Percentiles rank a stretch among this genome's conserved stretches.
These are phyloP conservation scores for Thunnus albacares DNA, from an alignment of 2,797 vertebrate species.

Conservation along the genomic window DNA sequence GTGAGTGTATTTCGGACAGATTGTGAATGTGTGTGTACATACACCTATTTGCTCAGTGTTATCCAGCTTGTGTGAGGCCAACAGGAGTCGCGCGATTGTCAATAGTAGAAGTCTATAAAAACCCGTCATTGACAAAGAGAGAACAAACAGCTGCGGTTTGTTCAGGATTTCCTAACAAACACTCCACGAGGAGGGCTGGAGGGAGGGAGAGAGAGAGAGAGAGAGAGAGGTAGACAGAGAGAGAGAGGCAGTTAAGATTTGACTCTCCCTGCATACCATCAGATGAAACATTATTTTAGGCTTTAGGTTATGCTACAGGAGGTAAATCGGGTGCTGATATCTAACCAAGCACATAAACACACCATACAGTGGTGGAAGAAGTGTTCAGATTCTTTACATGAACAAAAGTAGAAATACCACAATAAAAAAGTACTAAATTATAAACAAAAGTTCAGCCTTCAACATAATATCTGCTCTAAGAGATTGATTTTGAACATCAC, in stretches of 20 bases:
- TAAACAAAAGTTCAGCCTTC: not conserved
- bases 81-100: constrained; percentile 86
- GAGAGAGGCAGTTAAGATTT: constrained; percentile 30
- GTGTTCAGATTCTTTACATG: not conserved
- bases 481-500: too few species aligned
- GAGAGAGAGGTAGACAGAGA: constrained; percentile 20
- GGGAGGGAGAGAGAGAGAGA: constrained; percentile 44
- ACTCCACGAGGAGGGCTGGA: constrained; percentile 74
- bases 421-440: not conserved
- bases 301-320: constrained; percentile 2
- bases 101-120: constrained; percentile 90
- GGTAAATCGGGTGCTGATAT: constrained; percentile 12
- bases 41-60: constrained; percentile 89
- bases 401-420: not conserved
- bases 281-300: constrained; percentile 33
- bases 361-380: not conserved
- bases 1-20: constrained; percentile 62
- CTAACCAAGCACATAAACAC: constrained; percentile 8
- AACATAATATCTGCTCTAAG: not conserved
- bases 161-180: constrained; percentile 91
- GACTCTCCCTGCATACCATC: constrained; percentile 35
- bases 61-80: constrained; percentile 87
- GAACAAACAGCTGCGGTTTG: constrained; percentile 89
- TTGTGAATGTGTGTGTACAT: constrained; percentile 82
- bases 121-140: constrained; percentile 85